Evolutionary conservation across 2,113 vertebrate species (phyloP).

Genomic region (Crotalus tigris): DNA sequence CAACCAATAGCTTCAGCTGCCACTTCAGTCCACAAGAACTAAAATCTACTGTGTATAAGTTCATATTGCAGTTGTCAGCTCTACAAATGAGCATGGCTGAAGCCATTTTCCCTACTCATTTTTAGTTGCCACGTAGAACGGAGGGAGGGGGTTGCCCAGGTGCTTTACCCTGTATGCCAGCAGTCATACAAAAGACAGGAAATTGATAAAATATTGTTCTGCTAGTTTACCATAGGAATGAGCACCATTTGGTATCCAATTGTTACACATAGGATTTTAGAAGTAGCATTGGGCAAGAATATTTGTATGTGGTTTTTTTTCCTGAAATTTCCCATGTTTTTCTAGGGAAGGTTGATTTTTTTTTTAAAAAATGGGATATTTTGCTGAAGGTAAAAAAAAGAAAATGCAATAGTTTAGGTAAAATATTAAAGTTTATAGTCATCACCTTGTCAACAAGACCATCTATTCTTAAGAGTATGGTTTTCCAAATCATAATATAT

Average conservation of each 20-base stretch:
- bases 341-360: background rate
- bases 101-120: no score
- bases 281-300: background rate
- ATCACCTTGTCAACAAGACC: background rate
- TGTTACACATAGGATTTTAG: background rate
- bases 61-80: background rate
- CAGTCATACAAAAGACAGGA: background rate
- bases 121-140: no score
- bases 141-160: no score
- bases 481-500: background rate
- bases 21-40: background rate
- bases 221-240: background rate
- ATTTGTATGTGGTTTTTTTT: background rate
- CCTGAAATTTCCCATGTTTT: background rate
- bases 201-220: background rate
- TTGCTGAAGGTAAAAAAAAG: background rate
- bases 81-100: no score
- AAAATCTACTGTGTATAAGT: background rate
- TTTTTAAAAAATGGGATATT: background rate
- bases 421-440: background rate
- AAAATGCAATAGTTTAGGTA: background rate
- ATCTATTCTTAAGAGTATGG: background rate
- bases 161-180: no score
- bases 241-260: background rate
- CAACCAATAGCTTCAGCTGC: background rate